Conservation (phyloP, 1,140 invertebrate species). For the Cataglyphis hispanica region DNA sequence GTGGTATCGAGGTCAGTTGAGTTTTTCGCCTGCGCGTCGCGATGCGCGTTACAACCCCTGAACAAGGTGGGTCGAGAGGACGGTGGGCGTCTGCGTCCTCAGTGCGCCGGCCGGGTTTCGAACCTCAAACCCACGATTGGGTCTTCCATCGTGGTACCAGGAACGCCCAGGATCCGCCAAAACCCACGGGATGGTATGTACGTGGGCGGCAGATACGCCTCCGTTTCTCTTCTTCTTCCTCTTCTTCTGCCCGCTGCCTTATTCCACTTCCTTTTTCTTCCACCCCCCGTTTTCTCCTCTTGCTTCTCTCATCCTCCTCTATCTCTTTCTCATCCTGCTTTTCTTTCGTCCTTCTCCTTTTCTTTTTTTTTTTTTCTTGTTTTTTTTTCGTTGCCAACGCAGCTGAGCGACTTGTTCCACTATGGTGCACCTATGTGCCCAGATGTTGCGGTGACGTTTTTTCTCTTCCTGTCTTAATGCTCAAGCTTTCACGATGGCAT, state of each 20-base stretch:
- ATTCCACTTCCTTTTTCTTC: slow-evolving; percentile 67
- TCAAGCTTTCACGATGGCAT: slow-evolving; percentile 19
- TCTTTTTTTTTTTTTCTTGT: too few relatives aligned
- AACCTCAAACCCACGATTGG: slow-evolving; percentile 84
- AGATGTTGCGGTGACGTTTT: slow-evolving; percentile 62
- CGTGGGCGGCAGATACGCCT: slow-evolving; percentile 85
- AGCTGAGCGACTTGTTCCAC: slow-evolving; percentile 51
- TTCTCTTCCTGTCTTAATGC: slow-evolving; percentile 41
- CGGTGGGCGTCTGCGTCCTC: slow-evolving; percentile 84
- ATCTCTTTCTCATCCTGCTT: slow-evolving; percentile 37
- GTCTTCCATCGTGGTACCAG: slow-evolving; percentile 82
- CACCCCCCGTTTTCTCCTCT: slow-evolving; percentile 38
- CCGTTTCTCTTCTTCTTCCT: slow-evolving; percentile 73
- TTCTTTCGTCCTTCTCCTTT: slow-evolving; percentile 55
- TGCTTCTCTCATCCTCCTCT: slow-evolving; percentile 1
- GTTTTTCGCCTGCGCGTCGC: slow-evolving; percentile 85
- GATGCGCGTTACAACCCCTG: slow-evolving; percentile 81
- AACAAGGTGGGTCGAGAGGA: slow-evolving; percentile 77
- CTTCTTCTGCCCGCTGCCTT: slow-evolving; percentile 73
- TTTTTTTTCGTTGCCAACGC: slow-evolving; percentile 65
- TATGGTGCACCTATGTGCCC: slow-evolving; percentile 62
- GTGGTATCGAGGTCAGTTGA: slow-evolving; percentile 84
- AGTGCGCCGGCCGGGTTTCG: slow-evolving; percentile 84
- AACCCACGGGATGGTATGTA: slow-evolving; percentile 80
- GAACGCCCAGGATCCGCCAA: slow-evolving; percentile 84